Percentiles rank a stretch among this genome's conserved stretches.
These are phyloP conservation scores for Ciconia maguari DNA, from an alignment of 2,113 vertebrate genomes.

Conservation along the genomic window DNA sequence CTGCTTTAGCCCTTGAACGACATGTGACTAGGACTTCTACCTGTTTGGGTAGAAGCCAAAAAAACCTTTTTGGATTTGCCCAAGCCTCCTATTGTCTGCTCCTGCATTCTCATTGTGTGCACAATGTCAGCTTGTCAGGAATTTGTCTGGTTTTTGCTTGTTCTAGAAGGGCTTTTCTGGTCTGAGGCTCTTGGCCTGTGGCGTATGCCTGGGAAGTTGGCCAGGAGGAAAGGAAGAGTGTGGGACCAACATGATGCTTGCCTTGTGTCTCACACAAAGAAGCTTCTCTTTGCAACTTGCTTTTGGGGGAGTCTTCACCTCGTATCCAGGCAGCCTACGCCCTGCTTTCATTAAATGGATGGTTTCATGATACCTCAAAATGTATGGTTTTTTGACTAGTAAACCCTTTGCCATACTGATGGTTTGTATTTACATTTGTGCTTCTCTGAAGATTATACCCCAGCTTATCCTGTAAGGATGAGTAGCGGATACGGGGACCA, in stretches of 20 bases:
- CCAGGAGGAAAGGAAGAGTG: neutral
- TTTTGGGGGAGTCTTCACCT: neutral
- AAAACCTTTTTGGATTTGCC: neutral
- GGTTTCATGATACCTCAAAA: neutral
- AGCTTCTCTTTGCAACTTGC: neutral
- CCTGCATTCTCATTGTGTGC: neutral
- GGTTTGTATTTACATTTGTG: neutral
- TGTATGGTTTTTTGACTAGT: neutral
- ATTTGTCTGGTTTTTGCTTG: neutral
- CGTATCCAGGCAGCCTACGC: neutral
- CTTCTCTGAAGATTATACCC: neutral
- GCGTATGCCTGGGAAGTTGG: neutral
- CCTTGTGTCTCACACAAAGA: accelerated
- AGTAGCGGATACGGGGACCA: neutral
- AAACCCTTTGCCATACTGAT: neutral
- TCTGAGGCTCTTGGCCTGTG: neutral
- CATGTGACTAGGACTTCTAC: neutral
- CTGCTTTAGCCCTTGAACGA: neutral
- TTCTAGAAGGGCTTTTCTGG: neutral
- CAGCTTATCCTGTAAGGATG: neutral
- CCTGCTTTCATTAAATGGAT: neutral
- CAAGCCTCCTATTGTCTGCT: neutral
- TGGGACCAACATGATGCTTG: neutral
- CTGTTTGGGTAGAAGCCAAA: neutral
- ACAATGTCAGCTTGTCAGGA: neutral